Evolutionary conservation across 2,888 invertebrate species (phyloP).

Genomic region (Iselma pallidipennis): DNA sequence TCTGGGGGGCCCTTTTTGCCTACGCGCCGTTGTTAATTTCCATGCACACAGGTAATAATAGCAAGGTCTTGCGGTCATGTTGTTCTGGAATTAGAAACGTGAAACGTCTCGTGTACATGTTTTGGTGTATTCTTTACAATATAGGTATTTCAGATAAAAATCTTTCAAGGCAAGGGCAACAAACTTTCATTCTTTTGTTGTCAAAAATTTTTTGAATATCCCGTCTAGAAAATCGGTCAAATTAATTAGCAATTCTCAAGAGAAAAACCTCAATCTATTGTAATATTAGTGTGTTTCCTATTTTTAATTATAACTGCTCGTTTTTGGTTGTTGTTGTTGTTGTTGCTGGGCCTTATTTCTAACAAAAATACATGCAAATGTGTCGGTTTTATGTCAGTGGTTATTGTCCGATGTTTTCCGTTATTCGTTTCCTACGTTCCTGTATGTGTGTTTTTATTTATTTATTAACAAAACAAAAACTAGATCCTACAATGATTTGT

Average conservation of each 20-base stretch:
- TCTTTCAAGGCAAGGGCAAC: conserved; percentile 1
- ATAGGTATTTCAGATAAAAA: neutral
- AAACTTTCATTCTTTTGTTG: neutral
- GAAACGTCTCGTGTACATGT: neutral
- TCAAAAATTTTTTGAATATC: too few relatives aligned
- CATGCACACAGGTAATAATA: neutral
- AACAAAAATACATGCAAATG: neutral
- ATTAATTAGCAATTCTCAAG: too few relatives aligned
- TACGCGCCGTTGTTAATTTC: too few relatives aligned
- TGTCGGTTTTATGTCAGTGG: neutral
- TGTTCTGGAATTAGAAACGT: neutral
- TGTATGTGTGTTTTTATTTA: too few relatives aligned
- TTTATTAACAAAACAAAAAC: neutral
- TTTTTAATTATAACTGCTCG: too few relatives aligned
- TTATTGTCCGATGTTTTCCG: neutral
- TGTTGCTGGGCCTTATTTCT: too few relatives aligned
- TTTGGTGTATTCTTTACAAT: neutral
- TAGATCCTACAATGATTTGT: too few relatives aligned
- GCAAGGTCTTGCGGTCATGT: neutral
- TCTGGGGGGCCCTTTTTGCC: too few relatives aligned
- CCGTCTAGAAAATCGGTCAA: too few relatives aligned
- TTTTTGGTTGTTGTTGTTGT: too few relatives aligned
- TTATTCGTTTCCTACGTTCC: neutral
- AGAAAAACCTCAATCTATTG: too few relatives aligned
- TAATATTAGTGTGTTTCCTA: too few relatives aligned